Conservation (phyloP, 2,888 invertebrate genomes). For the Argyresthia albistria region DNA sequence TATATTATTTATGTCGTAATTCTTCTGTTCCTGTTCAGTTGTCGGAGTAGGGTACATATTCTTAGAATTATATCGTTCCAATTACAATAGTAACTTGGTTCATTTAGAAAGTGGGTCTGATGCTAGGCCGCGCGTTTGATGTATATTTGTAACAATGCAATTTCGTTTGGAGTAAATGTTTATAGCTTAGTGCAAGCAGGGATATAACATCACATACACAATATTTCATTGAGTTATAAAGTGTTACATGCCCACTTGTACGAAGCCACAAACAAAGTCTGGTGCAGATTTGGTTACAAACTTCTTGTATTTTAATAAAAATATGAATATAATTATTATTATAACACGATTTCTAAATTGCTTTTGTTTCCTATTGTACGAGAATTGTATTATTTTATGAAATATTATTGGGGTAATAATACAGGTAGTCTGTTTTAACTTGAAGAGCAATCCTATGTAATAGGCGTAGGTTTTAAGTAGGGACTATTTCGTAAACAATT, state of each 20-base stretch:
- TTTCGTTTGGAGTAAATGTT: slow-evolving; percentile 20
- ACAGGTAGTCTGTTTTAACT: neutral
- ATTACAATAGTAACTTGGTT: too few relatives aligned
- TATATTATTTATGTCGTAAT: slow-evolving; percentile 29
- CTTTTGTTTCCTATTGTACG: neutral
- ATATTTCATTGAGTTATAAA: too few relatives aligned
- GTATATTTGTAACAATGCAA: slow-evolving; percentile 57
- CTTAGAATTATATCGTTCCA: too few relatives aligned
- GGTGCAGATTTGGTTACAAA: slow-evolving; percentile 58
- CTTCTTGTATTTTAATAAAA: slow-evolving; percentile 1
- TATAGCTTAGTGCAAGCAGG: too few relatives aligned
- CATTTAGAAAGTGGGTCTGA: slow-evolving; percentile 30
- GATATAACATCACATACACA: too few relatives aligned
- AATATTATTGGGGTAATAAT: slow-evolving; percentile 2
- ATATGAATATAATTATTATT: slow-evolving; percentile 4
- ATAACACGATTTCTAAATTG: neutral
- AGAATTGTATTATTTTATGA: slow-evolving; percentile 2
- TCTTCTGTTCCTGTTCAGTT: slow-evolving; percentile 44
- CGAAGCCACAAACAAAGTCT: slow-evolving; percentile 24
- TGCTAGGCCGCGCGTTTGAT: slow-evolving; percentile 37
- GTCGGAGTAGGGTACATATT: slow-evolving; percentile 21
- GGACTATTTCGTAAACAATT: neutral
- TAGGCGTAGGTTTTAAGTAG: slow-evolving; percentile 1
- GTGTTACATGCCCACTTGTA: too few relatives aligned
- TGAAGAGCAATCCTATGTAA: neutral